phyloP scores from a whole-genome alignment of 2,113 vertebrate genomes.

The Phaetusa simplex region DNA sequence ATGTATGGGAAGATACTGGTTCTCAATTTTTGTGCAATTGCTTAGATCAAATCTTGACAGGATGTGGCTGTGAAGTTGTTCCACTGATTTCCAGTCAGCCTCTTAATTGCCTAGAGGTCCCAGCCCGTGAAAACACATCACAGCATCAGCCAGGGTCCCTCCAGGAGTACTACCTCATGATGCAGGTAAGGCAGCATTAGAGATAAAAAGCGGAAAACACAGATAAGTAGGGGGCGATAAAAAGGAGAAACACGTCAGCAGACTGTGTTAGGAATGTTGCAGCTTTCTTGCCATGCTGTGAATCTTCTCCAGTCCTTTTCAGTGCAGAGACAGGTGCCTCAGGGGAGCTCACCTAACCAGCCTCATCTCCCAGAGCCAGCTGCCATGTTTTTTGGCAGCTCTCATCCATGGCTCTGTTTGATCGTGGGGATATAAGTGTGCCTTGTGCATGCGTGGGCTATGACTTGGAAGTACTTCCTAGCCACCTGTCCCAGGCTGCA shows the following conservation, averaged over 20 bases:
- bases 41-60: background rate
- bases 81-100: background rate
- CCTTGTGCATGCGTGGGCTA: too few species aligned
- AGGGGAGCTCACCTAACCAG: background rate
- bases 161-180: background rate
- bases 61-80: background rate
- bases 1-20: background rate
- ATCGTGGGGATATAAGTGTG: background rate
- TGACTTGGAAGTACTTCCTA: background rate
- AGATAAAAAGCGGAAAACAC: background rate
- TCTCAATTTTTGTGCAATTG: background rate
- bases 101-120: background rate
- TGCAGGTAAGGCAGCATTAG: background rate
- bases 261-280: background rate
- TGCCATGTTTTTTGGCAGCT: background rate
- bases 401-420: background rate
- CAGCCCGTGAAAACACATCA: background rate
- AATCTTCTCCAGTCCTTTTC: background rate
- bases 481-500: background rate
- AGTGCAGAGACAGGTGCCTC: background rate
- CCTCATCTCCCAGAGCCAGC: background rate
- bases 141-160: background rate
- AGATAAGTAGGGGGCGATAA: background rate
- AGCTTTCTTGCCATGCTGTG: background rate
- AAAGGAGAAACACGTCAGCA: background rate